phyloP scores from a whole-genome alignment of 2,797 vertebrate species.

The Notamacropus eugenii region DNA sequence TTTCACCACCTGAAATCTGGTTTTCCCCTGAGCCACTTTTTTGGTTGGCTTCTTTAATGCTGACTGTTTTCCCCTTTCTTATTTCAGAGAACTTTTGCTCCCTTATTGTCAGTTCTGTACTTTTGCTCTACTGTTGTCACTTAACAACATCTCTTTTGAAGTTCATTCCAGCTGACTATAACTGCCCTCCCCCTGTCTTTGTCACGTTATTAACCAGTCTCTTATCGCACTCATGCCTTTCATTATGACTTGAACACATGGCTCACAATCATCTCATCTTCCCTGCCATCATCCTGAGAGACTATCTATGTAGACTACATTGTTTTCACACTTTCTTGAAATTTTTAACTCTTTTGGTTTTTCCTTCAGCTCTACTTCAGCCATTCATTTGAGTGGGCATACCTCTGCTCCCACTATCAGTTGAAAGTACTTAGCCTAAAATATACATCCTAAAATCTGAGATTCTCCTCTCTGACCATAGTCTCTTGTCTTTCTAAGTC shows the following conservation, averaged over 20 bases:
- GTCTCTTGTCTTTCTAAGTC: not conserved
- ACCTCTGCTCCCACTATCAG: not conserved
- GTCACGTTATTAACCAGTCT: not conserved
- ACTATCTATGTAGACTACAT: not conserved
- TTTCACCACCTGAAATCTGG: not conserved
- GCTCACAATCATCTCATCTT: not conserved
- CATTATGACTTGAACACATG: not conserved
- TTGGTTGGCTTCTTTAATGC: not conserved
- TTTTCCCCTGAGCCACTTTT: not conserved
- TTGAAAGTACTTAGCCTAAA: not conserved
- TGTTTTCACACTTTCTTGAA: not conserved
- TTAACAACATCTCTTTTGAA: not conserved
- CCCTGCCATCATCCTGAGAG: not conserved
- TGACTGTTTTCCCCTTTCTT: not conserved
- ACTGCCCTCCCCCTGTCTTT: not conserved
- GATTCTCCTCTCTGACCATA: not conserved
- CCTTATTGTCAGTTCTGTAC: not conserved
- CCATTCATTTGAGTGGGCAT: not conserved
- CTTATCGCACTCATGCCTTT: not conserved
- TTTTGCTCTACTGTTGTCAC: not conserved
- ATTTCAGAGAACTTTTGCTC: not conserved
- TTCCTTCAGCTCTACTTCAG: not conserved
- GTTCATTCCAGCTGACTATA: not conserved
- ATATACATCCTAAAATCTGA: not conserved
- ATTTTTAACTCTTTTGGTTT: not conserved